Base-by-base conservation (phyloP, 2,888 invertebrate species). In the Tenthredo mesomela region DNA sequence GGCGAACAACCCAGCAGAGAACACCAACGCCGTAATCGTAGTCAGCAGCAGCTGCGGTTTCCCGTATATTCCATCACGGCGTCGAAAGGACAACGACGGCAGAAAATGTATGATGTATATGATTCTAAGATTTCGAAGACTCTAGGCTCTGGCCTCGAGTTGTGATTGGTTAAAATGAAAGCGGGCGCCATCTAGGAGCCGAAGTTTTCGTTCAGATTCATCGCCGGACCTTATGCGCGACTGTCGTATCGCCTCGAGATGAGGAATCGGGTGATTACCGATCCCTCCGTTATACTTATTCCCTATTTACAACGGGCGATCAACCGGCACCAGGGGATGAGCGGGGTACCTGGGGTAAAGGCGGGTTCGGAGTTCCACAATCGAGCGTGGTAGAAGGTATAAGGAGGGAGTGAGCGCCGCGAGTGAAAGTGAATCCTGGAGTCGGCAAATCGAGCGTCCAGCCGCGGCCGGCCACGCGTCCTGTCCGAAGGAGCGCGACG, bases 391-490 rank as follows among this genome's bases (percentile, higher is more conserved):
- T 61, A 33, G 9, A 77, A 50, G 54, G 50, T 9, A 3, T 7
- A 4, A 82, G 50, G 82, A 70, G 82, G 82, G 82, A 82, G 82
- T 47, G 65, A 70, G 47, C 61, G 80, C 80, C 37, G 61, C 67
- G 43, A 82, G 82, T 82, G 82, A 82, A 82, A 82, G 82, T 82
- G 82, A 82, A 33, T 82, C 61, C 77, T 65, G 82, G 29, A 82
- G 67, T 82, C 67, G 12, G 82, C 33, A 43, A 47, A 67, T 70
- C 82, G 65, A n/a, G 29, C 82, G 82, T 82, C 82, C 40, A 82
- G 87, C 88, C 84, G 86, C 84, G 84, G 85, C 86, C 87, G 87
- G 90, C 89, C 90, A 90, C 91, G 91, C 91, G 91, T 88, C 90
- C 89, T 89, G 88, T 87, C 86, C 86, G 87, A 65, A 80, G 82